phyloP scores from a whole-genome alignment of 2,797 vertebrate genomes.

The Hyperoplus immaculatus region DNA sequence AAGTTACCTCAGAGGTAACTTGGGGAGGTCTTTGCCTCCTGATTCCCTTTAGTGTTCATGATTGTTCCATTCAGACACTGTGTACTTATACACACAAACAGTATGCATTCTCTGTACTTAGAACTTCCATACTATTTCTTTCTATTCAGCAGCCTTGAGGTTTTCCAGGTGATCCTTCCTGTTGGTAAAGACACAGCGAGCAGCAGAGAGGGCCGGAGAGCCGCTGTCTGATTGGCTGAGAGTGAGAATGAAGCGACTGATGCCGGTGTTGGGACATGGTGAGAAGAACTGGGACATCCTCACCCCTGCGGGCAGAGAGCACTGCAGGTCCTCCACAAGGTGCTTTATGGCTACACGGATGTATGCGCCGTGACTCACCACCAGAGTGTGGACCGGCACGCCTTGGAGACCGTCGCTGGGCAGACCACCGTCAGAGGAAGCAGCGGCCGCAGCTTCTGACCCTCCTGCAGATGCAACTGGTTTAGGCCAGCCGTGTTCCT shows the following conservation, averaged over 20 bases:
- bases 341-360: constrained; percentile 90
- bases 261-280: constrained; percentile 93
- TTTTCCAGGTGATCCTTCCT: constrained; percentile 88
- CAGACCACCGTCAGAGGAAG: constrained; percentile 30
- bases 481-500: constrained; percentile 65
- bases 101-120: neutral
- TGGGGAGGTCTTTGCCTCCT: constrained; percentile 6
- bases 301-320: constrained; percentile 84
- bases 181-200: constrained; percentile 92
- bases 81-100: neutral
- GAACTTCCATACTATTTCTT: neutral
- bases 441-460: neutral
- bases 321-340: constrained; percentile 89
- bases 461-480: constrained; percentile 29
- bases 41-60: constrained; percentile 25
- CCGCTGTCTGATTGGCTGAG: constrained; percentile 65
- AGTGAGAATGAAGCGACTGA: constrained; percentile 90
- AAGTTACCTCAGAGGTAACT: constrained; percentile 34
- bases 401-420: constrained; percentile 44
- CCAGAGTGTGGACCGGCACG: constrained; percentile 84
- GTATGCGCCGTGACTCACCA: constrained; percentile 95
- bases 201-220: constrained; percentile 71
- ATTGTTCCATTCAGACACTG: constrained; percentile 5
- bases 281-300: constrained; percentile 87
- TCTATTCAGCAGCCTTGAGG: constrained; percentile 52